Conservation (phyloP, 2,888 invertebrate genomes). For the Bhutanitis thaidina region DNA sequence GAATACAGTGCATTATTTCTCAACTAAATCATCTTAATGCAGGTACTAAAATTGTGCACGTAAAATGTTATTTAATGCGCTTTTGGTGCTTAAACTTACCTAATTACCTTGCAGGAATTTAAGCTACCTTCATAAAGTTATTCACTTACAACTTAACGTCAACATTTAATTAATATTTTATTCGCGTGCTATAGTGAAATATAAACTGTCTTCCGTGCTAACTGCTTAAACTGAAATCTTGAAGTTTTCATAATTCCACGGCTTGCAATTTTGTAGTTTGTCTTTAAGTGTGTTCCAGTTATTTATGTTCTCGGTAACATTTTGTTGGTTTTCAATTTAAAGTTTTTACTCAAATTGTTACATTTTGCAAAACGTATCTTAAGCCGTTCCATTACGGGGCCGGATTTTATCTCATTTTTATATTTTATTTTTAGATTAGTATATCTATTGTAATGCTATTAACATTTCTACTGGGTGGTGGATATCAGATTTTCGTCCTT, state of each 20-base stretch:
- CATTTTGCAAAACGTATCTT: too few relatives aligned
- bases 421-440: too few relatives aligned
- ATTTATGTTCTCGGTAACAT: not conserved
- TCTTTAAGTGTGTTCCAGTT: not conserved
- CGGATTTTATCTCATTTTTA: too few relatives aligned
- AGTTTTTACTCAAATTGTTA: too few relatives aligned
- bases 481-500: too few relatives aligned
- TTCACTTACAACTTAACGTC: conserved; percentile 27
- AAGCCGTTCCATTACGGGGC: too few relatives aligned
- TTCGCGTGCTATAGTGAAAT: conserved; percentile 20
- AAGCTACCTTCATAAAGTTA: conserved; percentile 24
- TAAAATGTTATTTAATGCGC: conserved; percentile 21
- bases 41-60: too few relatives aligned
- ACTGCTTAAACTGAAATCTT: not conserved
- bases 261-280: not conserved
- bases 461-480: too few relatives aligned
- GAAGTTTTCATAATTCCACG: conserved; percentile 2
- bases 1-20: too few relatives aligned
- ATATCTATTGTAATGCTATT: too few relatives aligned
- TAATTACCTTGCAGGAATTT: conserved; percentile 23
- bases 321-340: too few relatives aligned
- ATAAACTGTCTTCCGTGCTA: not conserved
- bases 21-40: too few relatives aligned
- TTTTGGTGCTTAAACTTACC: conserved; percentile 6
- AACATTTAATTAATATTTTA: conserved; percentile 32